Evolutionary conservation across 92 coral and sea anemone species (phyloP).

Genomic region (Paramuricea clavata): DNA sequence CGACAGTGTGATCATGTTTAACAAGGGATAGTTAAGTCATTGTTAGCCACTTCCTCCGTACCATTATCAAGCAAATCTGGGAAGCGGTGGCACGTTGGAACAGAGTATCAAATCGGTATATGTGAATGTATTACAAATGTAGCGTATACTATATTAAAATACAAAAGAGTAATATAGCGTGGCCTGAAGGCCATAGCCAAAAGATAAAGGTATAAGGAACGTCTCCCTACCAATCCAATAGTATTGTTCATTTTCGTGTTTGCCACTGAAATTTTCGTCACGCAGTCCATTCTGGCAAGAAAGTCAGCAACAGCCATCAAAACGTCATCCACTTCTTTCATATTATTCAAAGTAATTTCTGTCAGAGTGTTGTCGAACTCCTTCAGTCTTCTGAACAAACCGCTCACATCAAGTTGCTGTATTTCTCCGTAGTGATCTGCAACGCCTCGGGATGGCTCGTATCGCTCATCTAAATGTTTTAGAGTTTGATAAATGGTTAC

Average conservation of each 20-base stretch:
- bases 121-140: too few relatives aligned
- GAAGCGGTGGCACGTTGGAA: too few relatives aligned
- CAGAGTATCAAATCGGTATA: too few relatives aligned
- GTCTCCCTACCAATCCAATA: conserved; percentile 45
- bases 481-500: too few relatives aligned
- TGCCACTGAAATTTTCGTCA: conserved; percentile 42
- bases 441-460: conserved; percentile 22
- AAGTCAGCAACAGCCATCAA: conserved; percentile 28
- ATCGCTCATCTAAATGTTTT: not conserved
- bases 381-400: conserved; percentile 25
- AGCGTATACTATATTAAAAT: too few relatives aligned
- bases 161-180: too few relatives aligned
- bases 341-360: conserved; percentile 24
- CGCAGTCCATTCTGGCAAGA: conserved; percentile 18
- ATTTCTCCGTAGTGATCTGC: conserved; percentile 32
- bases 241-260: conserved; percentile 34
- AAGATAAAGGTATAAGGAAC: too few relatives aligned
- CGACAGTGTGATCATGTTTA: too few relatives aligned
- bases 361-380: conserved; percentile 11
- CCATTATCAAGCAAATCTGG: too few relatives aligned
- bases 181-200: too few relatives aligned
- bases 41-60: too few relatives aligned
- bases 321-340: conserved; percentile 42
- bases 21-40: too few relatives aligned
- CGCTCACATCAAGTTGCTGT: conserved; percentile 32